Base-by-base conservation (phyloP, 2,888 invertebrate genomes). In the Pharmacophagus antenor region DNA sequence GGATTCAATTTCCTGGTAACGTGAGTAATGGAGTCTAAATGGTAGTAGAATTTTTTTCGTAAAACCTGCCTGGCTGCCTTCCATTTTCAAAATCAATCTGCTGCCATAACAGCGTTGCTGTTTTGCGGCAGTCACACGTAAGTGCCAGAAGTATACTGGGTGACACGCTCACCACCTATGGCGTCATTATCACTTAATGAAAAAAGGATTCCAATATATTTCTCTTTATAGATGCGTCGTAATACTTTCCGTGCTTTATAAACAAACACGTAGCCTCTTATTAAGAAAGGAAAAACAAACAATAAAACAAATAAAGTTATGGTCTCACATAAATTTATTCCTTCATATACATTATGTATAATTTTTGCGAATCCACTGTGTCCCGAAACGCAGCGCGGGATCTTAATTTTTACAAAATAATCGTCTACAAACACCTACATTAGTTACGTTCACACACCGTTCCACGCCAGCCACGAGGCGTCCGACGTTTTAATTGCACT, bases 281-380 rank as follows among this genome's bases (percentile, higher is more conserved):
- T 37, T n/a, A 37, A 37, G 3, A 37, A 3, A 37, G 37, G 27
- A 27, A 12, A 31, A 20, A n/a, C n/a, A n/a, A 18, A n/a, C 15
- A 15, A 67, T 73, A 70, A 66, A 63, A 77, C 71, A 76, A 54
- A 47, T 12, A 1, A 41, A 55, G 12, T 61, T 82, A 85, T 85
- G 86, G 86, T 88, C 83, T 89, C 88, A 90, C 89, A 90, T 90
- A 89, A 86, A 88, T 89, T 88, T 89, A 88, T 88, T 90, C 87
- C 85, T 83, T 82, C 89, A 90, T 89, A 90, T 90, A 90, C 88
- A 89, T 70, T 89, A 89, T 89, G 88, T 90, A 90, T 88, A 89
- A 85, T 85, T 82, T 44, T 83, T 86, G 85, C 89, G 89, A 89
- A 89, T 88, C 88, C 88, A 88, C 88, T 86, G 88, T 88, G 88